These are phyloP conservation scores for Leucopternis melanops DNA, from an alignment of 2,113 vertebrate genomes.

Conservation along the genomic window DNA sequence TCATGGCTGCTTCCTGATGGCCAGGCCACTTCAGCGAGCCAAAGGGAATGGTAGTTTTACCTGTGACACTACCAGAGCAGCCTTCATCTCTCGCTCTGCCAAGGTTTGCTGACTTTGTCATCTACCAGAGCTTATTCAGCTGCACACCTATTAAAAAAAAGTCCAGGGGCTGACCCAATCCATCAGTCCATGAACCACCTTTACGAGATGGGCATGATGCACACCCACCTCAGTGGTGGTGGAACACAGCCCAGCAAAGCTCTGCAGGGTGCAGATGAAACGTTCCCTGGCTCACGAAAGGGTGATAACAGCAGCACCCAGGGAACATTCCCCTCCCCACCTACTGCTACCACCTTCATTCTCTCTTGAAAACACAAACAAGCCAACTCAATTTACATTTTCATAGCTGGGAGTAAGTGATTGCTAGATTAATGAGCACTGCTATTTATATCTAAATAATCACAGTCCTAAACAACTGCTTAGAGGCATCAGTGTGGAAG, in stretches of 20 bases:
- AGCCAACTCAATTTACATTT: background rate
- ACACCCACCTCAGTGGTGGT: background rate
- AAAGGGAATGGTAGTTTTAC: background rate
- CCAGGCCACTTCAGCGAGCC: background rate
- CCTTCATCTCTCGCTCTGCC: background rate
- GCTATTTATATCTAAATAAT: constrained; percentile 28
- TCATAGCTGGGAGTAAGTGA: constrained; percentile 13
- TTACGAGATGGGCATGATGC: background rate
- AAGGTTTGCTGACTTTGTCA: background rate
- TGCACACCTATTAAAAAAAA: background rate
- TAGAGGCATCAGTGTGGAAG: background rate
- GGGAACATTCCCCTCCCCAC: constrained; percentile 3
- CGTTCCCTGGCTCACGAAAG: background rate
- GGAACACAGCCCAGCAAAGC: background rate
- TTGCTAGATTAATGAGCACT: background rate
- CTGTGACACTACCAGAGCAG: background rate
- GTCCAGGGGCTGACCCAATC: background rate
- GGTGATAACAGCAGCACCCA: constrained; percentile 12
- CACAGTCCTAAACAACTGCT: background rate
- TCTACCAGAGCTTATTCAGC: background rate
- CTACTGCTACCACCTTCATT: background rate
- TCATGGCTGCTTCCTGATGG: background rate
- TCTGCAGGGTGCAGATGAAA: constrained; percentile 19
- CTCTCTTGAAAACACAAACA: constrained; percentile 27
- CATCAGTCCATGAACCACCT: background rate